Evolutionary conservation across 2,113 vertebrate species (phyloP).

Genomic region (Zosterops hypoxanthus): DNA sequence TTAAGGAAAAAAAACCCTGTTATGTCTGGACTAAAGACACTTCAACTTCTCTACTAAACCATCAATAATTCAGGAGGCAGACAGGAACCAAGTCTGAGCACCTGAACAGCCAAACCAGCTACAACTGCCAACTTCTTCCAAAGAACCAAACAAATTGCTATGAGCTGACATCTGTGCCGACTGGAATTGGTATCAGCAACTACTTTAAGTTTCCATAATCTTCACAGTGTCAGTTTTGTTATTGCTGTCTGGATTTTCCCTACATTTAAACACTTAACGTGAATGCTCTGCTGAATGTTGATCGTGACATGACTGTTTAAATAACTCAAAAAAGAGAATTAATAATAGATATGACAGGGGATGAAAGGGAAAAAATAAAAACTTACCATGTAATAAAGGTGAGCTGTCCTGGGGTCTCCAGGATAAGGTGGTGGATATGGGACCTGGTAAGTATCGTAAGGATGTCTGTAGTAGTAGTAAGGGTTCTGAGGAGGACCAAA

Average conservation of each 20-base stretch:
- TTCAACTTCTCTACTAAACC: not conserved
- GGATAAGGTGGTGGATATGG: constrained; percentile 79
- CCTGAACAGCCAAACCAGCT: not conserved
- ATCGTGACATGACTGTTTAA: not conserved
- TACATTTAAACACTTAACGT: not conserved
- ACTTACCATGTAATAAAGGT: constrained; percentile 89
- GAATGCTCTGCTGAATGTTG: not conserved
- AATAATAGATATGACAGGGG: fast-evolving
- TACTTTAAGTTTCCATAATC: not conserved
- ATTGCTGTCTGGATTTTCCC: not conserved
- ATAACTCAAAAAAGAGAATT: not conserved
- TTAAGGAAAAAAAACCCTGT: fast-evolving
- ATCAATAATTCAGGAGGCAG: not conserved
- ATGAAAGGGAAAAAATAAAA: not conserved
- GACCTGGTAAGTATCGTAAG: constrained; percentile 80
- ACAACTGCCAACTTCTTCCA: not conserved
- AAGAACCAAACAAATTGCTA: not conserved
- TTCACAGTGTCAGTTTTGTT: not conserved
- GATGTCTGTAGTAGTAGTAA: constrained; percentile 70
- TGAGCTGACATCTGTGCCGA: not conserved
- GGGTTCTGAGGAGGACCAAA: constrained; percentile 73
- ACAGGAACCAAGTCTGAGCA: not conserved
- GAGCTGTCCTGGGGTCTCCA: constrained; percentile 78
- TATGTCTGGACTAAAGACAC: not conserved
- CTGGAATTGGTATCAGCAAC: not conserved